Percentiles rank a stretch among this genome's conserved stretches.
phyloP scores from a whole-genome alignment of 2,113 vertebrate genomes.

The Mormoops blainvillei region DNA sequence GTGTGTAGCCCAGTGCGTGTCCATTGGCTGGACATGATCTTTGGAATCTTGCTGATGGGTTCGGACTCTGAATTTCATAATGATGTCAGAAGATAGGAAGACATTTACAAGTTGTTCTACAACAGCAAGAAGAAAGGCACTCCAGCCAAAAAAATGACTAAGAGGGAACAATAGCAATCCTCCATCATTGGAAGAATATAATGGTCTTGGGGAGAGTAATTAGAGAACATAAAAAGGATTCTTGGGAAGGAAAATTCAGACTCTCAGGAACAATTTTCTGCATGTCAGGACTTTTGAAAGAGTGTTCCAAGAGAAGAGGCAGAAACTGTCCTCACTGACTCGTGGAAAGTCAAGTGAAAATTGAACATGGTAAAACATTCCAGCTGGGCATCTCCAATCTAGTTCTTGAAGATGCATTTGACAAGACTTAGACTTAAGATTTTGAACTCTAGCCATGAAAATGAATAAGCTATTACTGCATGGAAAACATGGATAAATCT shows the following conservation, averaged over 20 bases:
- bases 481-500: constrained; percentile 4
- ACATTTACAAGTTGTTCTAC: constrained; percentile 29
- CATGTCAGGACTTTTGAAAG: constrained; percentile 59
- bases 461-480: neutral
- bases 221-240: constrained; percentile 53
- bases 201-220: constrained; percentile 64
- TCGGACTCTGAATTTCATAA: constrained; percentile 33
- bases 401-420: constrained; percentile 18
- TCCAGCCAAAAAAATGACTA: constrained; percentile 28
- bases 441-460: constrained; percentile 11
- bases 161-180: constrained; percentile 35
- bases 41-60: neutral
- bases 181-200: constrained; percentile 41
- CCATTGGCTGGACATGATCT: neutral
- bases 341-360: constrained; percentile 60
- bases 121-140: constrained; percentile 39
- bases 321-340: constrained; percentile 59
- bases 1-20: neutral
- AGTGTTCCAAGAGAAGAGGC: constrained; percentile 52
- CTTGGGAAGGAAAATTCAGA: constrained; percentile 46
- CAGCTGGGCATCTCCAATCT: constrained; percentile 37
- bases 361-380: constrained; percentile 46
- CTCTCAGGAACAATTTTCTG: constrained; percentile 51
- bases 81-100: constrained; percentile 10
- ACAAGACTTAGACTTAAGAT: constrained; percentile 30